Percentiles rank a stretch among this genome's conserved stretches.
phyloP scores from a whole-genome alignment of 2,888 invertebrate genomes.

The Drosophila peninsularis region DNA sequence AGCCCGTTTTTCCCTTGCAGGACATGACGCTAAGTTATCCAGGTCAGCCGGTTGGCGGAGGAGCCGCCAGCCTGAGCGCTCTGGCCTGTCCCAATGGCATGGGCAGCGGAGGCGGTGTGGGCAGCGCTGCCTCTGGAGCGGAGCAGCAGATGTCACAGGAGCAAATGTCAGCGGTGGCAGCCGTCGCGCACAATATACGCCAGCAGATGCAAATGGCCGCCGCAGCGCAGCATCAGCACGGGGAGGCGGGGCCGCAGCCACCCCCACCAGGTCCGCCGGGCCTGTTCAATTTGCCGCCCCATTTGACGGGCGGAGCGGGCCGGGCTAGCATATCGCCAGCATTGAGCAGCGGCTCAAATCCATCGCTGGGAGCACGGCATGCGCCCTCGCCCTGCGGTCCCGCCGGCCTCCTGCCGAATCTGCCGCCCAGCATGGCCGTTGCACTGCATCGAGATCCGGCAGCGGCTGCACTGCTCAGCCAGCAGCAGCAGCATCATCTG shows the following conservation, averaged over 20 bases:
- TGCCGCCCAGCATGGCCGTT: slow-evolving; percentile 82
- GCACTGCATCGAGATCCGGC: slow-evolving; percentile 80
- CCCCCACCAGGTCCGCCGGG: slow-evolving; percentile 75
- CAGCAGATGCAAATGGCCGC: slow-evolving; percentile 92
- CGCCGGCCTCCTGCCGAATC: slow-evolving; percentile 74
- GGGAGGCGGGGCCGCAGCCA: slow-evolving; percentile 78
- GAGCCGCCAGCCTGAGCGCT: slow-evolving; percentile 49
- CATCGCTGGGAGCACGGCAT: slow-evolving; percentile 74
- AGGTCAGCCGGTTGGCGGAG: slow-evolving; percentile 72
- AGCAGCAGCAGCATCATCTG: slow-evolving; percentile 78
- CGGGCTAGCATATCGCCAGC: slow-evolving; percentile 84
- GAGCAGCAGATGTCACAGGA: slow-evolving; percentile 87
- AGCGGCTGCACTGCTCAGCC: slow-evolving; percentile 69
- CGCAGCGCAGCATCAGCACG: slow-evolving; percentile 85
- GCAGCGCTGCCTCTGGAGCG: slow-evolving; percentile 42
- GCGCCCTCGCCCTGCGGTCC: slow-evolving; percentile 81
- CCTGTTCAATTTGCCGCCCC: slow-evolving; percentile 83
- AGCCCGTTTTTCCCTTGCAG: slow-evolving; percentile 87
- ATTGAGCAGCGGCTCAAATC: slow-evolving; percentile 83
- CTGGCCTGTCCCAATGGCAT: slow-evolving; percentile 73
- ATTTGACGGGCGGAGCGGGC: slow-evolving; percentile 78
- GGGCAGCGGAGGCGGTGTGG: slow-evolving; percentile 46
- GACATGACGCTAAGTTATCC: slow-evolving; percentile 87
- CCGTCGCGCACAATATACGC: slow-evolving; percentile 93
- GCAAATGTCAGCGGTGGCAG: slow-evolving; percentile 93